Percentiles rank a stretch among this genome's conserved stretches.
Conservation (phyloP, 2,113 vertebrate species). For the Atlantisia rogersi region DNA sequence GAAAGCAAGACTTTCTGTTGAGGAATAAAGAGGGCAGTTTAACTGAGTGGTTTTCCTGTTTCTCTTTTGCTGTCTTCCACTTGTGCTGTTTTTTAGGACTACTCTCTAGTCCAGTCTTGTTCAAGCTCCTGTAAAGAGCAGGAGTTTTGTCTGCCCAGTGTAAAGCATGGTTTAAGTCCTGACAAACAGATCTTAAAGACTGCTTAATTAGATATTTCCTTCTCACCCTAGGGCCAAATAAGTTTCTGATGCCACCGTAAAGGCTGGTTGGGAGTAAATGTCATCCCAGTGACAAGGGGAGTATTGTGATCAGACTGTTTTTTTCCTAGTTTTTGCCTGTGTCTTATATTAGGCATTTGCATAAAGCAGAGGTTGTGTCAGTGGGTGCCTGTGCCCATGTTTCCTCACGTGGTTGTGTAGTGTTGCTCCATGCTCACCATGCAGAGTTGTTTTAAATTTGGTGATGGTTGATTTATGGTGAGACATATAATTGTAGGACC, state of each 20-base stretch:
- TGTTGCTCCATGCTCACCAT: not conserved
- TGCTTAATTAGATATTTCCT: conserved; percentile 17
- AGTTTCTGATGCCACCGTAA: not conserved
- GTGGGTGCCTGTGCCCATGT: not conserved
- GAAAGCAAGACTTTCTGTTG: not conserved
- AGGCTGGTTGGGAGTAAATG: not conserved
- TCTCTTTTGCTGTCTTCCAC: not conserved
- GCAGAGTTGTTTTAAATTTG: not conserved
- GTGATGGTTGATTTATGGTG: not conserved
- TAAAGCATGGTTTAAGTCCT: not conserved
- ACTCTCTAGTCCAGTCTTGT: not conserved
- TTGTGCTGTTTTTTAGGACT: not conserved
- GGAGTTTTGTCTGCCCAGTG: not conserved
- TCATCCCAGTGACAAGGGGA: not conserved
- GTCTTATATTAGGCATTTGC: not conserved
- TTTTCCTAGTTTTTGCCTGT: not conserved
- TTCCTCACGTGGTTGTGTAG: not conserved
- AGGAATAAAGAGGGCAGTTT: not conserved
- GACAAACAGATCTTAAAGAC: not conserved
- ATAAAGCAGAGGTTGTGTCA: not conserved
- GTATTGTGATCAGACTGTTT: not conserved
- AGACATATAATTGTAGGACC: not conserved
- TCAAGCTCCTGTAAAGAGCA: not conserved
- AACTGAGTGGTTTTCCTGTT: not conserved
- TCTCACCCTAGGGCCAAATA: not conserved